Evolutionary conservation across 2,113 vertebrate species (phyloP).

Genomic region (Lampris megalopsis): DNA sequence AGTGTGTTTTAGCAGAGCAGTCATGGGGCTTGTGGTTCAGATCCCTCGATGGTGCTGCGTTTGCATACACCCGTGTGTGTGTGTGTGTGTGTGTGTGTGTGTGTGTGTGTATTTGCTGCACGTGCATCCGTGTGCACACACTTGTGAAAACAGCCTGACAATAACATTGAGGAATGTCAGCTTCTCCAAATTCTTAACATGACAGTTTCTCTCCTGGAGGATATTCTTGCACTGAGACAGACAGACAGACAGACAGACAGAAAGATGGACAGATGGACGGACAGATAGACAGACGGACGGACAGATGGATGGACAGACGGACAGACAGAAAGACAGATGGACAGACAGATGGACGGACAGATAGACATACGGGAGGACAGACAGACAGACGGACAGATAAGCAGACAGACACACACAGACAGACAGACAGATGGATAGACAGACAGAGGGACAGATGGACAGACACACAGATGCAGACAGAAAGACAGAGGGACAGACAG

Average conservation of each 20-base stretch:
- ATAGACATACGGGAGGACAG: conserved; percentile 42
- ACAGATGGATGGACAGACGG: not conserved
- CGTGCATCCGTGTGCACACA: no score
- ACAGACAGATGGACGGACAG: not conserved
- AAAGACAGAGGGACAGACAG: no score
- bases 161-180: conserved; percentile 43
- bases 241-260: conserved; percentile 16
- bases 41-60: not conserved
- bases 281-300: not conserved
- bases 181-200: conserved; percentile 32
- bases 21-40: conserved; percentile 51
- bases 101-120: conserved; percentile 8
- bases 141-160: conserved; percentile 15
- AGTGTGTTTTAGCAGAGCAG: conserved; percentile 60
- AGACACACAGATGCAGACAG: no score
- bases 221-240: conserved; percentile 11
- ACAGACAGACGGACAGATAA: no score
- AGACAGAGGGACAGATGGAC: no score
- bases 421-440: no score
- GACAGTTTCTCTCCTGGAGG: conserved; percentile 45
- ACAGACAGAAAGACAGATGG: conserved; percentile 6
- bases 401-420: no score
- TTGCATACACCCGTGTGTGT: no score
- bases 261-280: conserved; percentile 32
- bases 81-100: not conserved